Evolutionary conservation across 2,888 invertebrate genomes (phyloP), one percentile per base, ranked within the genome.

Genomic region (Syrphus vitripennis): DNA sequence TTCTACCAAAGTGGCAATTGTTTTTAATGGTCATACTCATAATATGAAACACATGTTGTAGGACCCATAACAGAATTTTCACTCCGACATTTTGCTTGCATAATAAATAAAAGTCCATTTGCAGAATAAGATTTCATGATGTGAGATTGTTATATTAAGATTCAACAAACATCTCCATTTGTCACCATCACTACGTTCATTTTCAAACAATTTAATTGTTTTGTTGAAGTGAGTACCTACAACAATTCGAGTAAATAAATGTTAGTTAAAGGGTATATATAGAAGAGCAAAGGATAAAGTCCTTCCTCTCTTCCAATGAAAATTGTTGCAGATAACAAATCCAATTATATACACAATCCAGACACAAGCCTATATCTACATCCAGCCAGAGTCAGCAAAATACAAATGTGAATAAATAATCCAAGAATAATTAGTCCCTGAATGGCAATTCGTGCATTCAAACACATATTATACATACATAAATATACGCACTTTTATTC

Each of bases 341-440:
- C 19, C 31, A 57, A 34, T 57, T 34, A 57, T 34, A 34, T 1
- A 45, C 42, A 45, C 42, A 42, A 63, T 45, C 26, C 29, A 63
- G 61, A 61, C 40, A 61, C 42, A 12, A 34, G 53, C 31, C 19
- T 21, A 21, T 12, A 48, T 48, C 14, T 21, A 48, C 21, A 21
- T 10, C 4, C 21, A 57, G 31, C 57, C 48, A 48, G 48, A 21
- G 21, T 12, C 21, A 57, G 31, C 57, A 57, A 57, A 57, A 45
- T 16, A 61, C n/a, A 14, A 42, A 65, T 74, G 61, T 71, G 50
- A 76, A 72, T 71, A 77, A 81, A 84, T 84, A 72, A 84, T 72
- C 53, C 81, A 53, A 14, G 61, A 61, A 71, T 81, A 84, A 81
- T 84, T 84, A 81, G 72, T 84, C 84, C 81, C 72, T 53, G 76